Evolutionary conservation across 2,113 vertebrate genomes (phyloP).

Genomic region (Calcarius ornatus): DNA sequence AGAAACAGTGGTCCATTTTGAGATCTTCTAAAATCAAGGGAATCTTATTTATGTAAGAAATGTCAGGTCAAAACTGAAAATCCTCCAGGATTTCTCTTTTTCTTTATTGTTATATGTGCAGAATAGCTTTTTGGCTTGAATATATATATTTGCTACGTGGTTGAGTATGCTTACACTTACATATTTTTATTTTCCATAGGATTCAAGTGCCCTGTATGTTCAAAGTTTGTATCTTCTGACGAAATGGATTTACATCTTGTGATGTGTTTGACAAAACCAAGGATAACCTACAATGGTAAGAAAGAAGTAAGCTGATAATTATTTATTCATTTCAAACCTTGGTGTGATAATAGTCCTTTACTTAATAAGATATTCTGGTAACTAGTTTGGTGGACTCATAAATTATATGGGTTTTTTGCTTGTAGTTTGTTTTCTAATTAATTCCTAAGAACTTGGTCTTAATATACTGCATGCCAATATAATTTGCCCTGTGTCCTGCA

Average conservation of each 20-base stretch:
- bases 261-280: slow-evolving; percentile 94
- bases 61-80: not conserved
- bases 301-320: slow-evolving; percentile 33
- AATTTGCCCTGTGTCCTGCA: not conserved
- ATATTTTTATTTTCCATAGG: slow-evolving; percentile 70
- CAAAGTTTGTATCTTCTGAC: slow-evolving; percentile 92
- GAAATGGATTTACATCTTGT: slow-evolving; percentile 97
- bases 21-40: not conserved
- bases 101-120: not conserved
- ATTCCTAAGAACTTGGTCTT: not conserved
- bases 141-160: not conserved
- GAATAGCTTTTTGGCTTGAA: not conserved
- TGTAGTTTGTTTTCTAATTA: not conserved
- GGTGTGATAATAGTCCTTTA: not conserved
- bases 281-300: slow-evolving; percentile 96
- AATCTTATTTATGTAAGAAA: not conserved
- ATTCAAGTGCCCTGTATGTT: slow-evolving; percentile 96
- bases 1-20: not conserved
- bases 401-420: not conserved
- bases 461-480: not conserved
- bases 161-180: not conserved
- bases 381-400: not conserved
- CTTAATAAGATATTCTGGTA: not conserved
- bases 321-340: not conserved
- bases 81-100: not conserved